These are phyloP conservation scores for Phania funesta DNA, from an alignment of 2,888 invertebrate species.

Conservation along the genomic window DNA sequence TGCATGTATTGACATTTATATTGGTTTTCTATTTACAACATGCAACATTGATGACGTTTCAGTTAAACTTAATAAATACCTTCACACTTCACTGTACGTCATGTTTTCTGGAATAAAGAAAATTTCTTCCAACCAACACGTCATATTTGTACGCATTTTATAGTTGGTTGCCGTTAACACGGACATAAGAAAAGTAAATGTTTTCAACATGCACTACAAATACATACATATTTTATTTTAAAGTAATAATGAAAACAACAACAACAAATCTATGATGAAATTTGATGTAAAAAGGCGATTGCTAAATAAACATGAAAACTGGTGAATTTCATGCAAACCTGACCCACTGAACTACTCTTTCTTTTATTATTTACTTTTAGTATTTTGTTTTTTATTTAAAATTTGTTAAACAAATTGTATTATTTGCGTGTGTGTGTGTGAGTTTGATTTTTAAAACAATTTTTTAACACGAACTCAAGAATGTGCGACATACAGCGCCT, in stretches of 20 bases:
- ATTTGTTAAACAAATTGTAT: constrained; percentile 63
- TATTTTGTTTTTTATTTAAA: constrained; percentile 32
- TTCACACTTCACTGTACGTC: not conserved
- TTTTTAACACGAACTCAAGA: constrained; percentile 66
- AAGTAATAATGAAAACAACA: constrained; percentile 22
- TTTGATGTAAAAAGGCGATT: constrained; percentile 26
- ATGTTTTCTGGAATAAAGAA: constrained; percentile 10
- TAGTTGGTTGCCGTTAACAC: constrained; percentile 15
- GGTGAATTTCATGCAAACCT: constrained; percentile 67
- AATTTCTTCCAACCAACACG: constrained; percentile 40
- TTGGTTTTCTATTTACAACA: constrained; percentile 48
- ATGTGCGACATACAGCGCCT: constrained; percentile 65
- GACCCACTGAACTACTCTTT: constrained; percentile 66
- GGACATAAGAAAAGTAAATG: constrained; percentile 31
- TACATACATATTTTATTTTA: constrained; percentile 22
- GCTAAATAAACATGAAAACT: constrained; percentile 63
- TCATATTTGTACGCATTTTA: constrained; percentile 63
- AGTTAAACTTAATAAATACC: constrained; percentile 20
- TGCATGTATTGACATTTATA: constrained; percentile 43
- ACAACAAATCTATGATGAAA: constrained; percentile 47
- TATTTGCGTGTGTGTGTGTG: constrained; percentile 28
- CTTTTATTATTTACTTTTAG: constrained; percentile 34
- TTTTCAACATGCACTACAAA: constrained; percentile 51
- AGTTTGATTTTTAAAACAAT: constrained; percentile 41
- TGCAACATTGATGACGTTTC: constrained; percentile 67